Evolutionary conservation across 2,113 vertebrate species (phyloP).

Genomic region (Lagopus muta): DNA sequence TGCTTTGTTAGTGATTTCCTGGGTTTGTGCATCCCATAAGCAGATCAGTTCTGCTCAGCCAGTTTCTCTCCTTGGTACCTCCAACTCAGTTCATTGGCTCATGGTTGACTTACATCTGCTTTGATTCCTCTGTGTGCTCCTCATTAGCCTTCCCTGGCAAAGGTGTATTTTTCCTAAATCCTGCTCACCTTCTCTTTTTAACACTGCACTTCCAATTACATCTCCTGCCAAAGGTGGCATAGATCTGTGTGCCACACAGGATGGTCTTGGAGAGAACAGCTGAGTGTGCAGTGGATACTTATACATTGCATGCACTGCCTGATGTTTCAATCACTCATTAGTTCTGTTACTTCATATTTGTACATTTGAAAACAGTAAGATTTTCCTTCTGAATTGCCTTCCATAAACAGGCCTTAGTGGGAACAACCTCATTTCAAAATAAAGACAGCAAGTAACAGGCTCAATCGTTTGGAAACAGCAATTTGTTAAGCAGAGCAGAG

Average conservation of each 20-base stretch:
- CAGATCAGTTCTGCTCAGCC: neutral
- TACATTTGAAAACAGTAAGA: neutral
- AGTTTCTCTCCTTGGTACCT: neutral
- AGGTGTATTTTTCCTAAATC: neutral
- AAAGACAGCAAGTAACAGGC: neutral
- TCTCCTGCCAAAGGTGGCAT: neutral
- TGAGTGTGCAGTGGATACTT: neutral
- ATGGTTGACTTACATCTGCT: neutral
- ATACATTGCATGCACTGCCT: rapidly evolving
- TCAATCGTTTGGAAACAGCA: neutral
- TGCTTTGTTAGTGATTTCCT: neutral
- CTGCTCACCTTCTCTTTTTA: neutral
- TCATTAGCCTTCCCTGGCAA: neutral
- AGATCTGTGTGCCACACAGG: neutral
- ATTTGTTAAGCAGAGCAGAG: neutral
- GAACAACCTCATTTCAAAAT: neutral
- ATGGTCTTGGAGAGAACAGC: neutral
- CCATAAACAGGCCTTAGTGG: neutral
- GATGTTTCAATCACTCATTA: neutral
- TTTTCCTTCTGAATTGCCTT: neutral
- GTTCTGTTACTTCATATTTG: neutral
- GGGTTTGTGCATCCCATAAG: neutral
- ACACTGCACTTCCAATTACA: neutral
- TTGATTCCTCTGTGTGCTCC: neutral
- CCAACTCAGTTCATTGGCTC: neutral